A percentile compares a stretch with the other conserved stretches of the same genome.
phyloP scores from a whole-genome alignment of 2,113 vertebrate species.

The Aptenodytes patagonicus region DNA sequence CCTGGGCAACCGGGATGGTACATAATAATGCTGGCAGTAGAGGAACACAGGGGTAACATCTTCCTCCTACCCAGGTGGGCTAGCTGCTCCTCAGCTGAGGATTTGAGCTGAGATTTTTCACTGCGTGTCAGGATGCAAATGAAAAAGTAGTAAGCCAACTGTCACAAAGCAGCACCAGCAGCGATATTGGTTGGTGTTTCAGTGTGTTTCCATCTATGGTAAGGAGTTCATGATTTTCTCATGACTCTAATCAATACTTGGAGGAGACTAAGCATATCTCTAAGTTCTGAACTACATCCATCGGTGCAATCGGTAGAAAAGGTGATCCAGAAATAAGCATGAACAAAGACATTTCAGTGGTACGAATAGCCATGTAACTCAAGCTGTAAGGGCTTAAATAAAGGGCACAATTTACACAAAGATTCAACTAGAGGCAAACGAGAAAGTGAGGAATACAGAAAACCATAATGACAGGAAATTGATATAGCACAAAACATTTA shows the following conservation, averaged over 20 bases:
- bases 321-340: not conserved
- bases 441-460: not conserved
- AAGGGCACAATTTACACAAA: not conserved
- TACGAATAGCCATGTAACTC: not conserved
- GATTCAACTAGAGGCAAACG: not conserved
- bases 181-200: not conserved
- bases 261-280: not conserved
- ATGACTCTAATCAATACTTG: not conserved
- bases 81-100: not conserved
- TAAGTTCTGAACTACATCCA: not conserved
- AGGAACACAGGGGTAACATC: not conserved
- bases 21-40: not conserved
- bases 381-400: not conserved
- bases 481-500: not conserved
- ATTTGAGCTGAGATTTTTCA: not conserved
- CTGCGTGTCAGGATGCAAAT: not conserved
- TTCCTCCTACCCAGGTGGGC: not conserved
- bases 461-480: not conserved
- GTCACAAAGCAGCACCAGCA: not conserved
- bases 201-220: not conserved
- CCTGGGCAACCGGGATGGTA: not conserved
- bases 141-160: not conserved
- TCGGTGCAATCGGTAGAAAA: not conserved
- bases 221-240: not conserved
- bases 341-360: not conserved